phyloP scores from a whole-genome alignment of 2,888 invertebrate genomes.

The Torymus aiolomorphi region DNA sequence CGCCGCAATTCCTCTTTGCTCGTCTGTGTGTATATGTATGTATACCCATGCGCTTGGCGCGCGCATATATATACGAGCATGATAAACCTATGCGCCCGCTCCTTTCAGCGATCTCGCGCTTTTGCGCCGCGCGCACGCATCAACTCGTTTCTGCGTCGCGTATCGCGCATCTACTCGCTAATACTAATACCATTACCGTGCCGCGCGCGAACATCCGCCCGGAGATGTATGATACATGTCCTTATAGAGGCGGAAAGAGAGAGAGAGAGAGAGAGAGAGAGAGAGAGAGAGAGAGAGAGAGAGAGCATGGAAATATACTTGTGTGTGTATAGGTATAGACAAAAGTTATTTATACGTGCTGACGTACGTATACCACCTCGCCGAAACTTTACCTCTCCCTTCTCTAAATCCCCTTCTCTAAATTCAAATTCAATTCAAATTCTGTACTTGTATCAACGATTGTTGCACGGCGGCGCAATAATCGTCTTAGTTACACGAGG shows the following conservation, averaged over 20 bases:
- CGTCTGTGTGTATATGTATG: not conserved
- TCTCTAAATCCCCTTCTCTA: no score
- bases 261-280: no score
- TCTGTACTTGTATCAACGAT: slow-evolving; percentile 6
- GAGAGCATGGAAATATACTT: no score
- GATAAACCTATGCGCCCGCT: slow-evolving; percentile 40
- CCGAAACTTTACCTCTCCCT: no score
- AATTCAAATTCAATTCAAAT: no score
- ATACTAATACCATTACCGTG: slow-evolving; percentile 50
- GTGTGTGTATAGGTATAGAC: no score
- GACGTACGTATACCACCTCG: no score
- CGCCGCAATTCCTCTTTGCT: not conserved
- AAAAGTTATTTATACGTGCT: no score
- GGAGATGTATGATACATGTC: not conserved
- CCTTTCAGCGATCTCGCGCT: slow-evolving; percentile 27
- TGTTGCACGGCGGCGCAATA: slow-evolving; percentile 25
- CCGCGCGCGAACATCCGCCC: not conserved
- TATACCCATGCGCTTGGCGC: slow-evolving; percentile 34
- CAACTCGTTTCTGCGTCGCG: slow-evolving; percentile 48
- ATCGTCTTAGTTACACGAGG: slow-evolving; percentile 51
- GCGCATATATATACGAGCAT: slow-evolving; percentile 22
- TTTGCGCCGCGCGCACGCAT: slow-evolving; percentile 6
- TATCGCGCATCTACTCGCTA: slow-evolving; percentile 25
- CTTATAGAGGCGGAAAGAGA: no score
- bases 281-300: no score